phyloP scores from a whole-genome alignment of 2,113 vertebrate genomes.

The Cacatua alba region DNA sequence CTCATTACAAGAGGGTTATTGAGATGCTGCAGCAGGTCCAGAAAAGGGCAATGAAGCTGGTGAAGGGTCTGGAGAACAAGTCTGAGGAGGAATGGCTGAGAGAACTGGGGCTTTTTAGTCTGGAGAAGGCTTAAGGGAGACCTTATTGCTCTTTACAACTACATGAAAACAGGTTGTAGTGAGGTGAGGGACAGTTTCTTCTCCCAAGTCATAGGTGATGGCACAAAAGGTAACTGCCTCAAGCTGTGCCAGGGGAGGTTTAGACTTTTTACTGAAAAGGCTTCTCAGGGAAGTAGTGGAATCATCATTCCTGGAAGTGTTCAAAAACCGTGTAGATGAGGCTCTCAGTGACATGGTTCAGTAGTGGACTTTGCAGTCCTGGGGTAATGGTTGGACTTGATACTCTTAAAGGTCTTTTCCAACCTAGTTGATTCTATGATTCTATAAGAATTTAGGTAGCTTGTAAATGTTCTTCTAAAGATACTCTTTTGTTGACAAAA shows the following conservation, averaged over 20 bases:
- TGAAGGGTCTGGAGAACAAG: background rate
- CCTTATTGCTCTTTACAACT: background rate
- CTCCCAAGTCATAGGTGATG: background rate
- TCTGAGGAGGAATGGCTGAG: background rate
- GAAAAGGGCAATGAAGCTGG: background rate
- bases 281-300: background rate
- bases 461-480: background rate
- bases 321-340: background rate
- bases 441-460: background rate
- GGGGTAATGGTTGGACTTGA: background rate
- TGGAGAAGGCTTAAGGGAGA: background rate
- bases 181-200: background rate
- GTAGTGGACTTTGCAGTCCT: background rate
- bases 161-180: background rate
- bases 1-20: background rate
- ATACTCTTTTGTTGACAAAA: background rate
- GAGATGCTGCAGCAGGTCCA: background rate
- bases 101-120: background rate
- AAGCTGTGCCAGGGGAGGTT: background rate
- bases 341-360: background rate
- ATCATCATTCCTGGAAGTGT: background rate
- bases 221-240: background rate
- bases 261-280: background rate
- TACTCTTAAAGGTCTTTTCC: background rate
- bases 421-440: background rate